phyloP scores from a whole-genome alignment of 1,140 invertebrate species.

The Aplysia californica region DNA sequence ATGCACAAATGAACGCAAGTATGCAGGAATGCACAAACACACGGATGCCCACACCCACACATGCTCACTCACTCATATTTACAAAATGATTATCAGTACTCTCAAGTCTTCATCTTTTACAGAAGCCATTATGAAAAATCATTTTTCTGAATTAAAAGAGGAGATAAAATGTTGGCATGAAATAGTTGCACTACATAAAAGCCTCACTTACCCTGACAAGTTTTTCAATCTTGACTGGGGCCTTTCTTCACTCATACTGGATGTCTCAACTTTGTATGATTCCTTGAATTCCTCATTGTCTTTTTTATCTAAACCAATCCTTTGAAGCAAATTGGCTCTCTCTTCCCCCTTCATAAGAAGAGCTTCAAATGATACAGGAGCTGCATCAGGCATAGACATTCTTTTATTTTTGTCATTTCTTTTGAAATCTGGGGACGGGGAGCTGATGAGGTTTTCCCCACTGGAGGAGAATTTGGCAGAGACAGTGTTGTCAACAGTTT shows the following conservation, averaged over 20 bases:
- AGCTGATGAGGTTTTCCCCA: no score
- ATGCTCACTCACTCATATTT: no score
- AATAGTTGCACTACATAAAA: no score
- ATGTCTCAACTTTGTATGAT: constrained; percentile 49
- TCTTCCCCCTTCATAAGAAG: constrained; percentile 15
- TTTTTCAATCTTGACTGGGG: neutral
- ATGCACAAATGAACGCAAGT: no score
- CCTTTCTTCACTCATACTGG: constrained; percentile 45
- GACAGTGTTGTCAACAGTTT: no score
- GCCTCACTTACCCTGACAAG: no score
- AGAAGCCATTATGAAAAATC: neutral
- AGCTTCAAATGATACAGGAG: constrained; percentile 19
- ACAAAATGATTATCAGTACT: no score
- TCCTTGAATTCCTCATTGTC: neutral
- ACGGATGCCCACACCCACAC: no score
- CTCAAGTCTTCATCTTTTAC: no score
- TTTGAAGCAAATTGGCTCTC: neutral
- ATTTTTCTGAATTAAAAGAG: neutral
- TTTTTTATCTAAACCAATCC: constrained; percentile 2
- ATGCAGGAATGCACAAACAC: no score
- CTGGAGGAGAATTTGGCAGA: no score
- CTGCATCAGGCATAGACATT: neutral
- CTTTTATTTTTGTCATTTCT: neutral
- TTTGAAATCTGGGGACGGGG: neutral
- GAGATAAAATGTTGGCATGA: no score